Base-by-base conservation (phyloP, 2,797 vertebrate genomes). In the Prionace glauca region DNA sequence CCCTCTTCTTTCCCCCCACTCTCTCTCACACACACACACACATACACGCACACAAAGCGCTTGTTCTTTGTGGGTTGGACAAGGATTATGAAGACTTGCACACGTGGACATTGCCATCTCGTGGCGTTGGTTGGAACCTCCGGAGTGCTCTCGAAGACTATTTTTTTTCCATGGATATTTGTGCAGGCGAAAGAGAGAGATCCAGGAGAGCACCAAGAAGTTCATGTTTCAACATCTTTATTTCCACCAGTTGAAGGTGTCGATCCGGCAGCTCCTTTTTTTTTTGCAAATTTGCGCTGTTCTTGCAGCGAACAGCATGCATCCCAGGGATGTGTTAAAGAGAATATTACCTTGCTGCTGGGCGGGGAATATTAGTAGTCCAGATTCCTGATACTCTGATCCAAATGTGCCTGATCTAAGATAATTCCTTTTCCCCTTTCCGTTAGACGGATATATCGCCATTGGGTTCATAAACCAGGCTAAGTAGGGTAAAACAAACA, bases 21-120 rank as follows among this genome's bases (percentile, higher is more conserved):
- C 60, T 12, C 60, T 36, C 87, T 5, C 62, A 12, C 62, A 16
- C 88, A 24, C 32, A 24, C 32, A 41, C 41, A 41, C 41, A 41
- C 41, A 41, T 41, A 41, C 41, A 41, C 41, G 41, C 41, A 92
- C 65, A 92, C 90, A 92, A 92, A 67, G 65, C n/a, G n/a, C 90
- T 92, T 36, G 62, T 92, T 92, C 87, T 90, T 69, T 92, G 90
- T 69, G n/a, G 90, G 24, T 92, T 67, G 5, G 65, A 24, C n/a
- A 12, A 65, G 20, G n/a, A 69, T 32, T 36, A 10, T 41, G n/a
- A 69, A 69, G 65, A 2, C 11, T 92, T 92, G 90, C 45, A 77
- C 71, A 95, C 93, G 93, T 95, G 93, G 16, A 95, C 71, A 95
- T 56, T 95, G 41, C 93, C 93, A 72, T 77, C 93, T 95, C 18